Evolutionary conservation across 1,140 invertebrate species (phyloP).

Genomic region (Hyles vespertilio): DNA sequence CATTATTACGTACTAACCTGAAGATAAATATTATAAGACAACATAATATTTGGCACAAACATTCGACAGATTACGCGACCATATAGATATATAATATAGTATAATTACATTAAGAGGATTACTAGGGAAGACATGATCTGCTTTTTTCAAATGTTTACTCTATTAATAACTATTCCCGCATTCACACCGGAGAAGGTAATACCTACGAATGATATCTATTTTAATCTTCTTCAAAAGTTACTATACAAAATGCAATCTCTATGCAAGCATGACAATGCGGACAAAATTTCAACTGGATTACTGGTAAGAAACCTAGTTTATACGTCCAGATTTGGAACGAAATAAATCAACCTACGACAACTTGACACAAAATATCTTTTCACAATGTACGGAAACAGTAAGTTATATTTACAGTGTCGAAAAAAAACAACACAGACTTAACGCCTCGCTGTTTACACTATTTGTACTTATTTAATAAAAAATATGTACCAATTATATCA

Average conservation of each 20-base stretch:
- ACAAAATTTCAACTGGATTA: too few relatives aligned
- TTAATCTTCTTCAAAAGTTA: too few relatives aligned
- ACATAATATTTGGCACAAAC: constrained; percentile 24
- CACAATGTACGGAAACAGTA: constrained; percentile 23
- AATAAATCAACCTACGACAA: constrained; percentile 24
- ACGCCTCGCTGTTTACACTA: constrained; percentile 42
- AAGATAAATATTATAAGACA: not conserved
- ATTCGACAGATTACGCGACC: constrained; percentile 12
- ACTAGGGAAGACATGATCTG: constrained; percentile 66
- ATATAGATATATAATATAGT: constrained; percentile 12
- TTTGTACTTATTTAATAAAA: constrained; percentile 73
- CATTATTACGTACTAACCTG: too few relatives aligned
- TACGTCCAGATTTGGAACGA: too few relatives aligned
- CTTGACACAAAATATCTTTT: constrained; percentile 44
- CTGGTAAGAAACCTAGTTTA: too few relatives aligned
- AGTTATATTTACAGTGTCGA: constrained; percentile 47
- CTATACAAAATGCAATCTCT: too few relatives aligned
- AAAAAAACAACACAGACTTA: constrained; percentile 42
- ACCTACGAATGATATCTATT: too few relatives aligned
- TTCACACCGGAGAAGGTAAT: not conserved
- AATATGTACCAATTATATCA: constrained; percentile 71
- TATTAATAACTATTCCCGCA: not conserved
- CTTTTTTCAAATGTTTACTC: constrained; percentile 25
- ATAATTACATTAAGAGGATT: constrained; percentile 42
- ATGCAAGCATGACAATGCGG: too few relatives aligned